A percentile compares a stretch with the other conserved stretches of the same genome.
Evolutionary conservation across 2,113 vertebrate species (phyloP).

Genomic region (Orientallactaga bullata): DNA sequence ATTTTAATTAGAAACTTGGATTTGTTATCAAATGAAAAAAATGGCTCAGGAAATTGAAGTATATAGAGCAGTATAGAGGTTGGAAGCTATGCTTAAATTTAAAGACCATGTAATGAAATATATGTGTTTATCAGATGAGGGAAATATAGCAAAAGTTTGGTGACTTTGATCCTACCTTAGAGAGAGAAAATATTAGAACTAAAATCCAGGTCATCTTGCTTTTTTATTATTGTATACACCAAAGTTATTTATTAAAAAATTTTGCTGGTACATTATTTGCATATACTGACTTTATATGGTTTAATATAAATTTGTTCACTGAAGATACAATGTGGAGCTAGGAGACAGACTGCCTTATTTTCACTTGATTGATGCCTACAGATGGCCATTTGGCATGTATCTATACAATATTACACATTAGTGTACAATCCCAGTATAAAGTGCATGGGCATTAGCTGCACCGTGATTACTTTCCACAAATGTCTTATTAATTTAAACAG

Average conservation of each 20-base stretch:
- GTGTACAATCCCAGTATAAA: conserved; percentile 25
- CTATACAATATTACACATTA: conserved; percentile 10
- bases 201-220: background rate
- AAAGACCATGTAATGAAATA: background rate
- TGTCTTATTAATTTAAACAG: conserved; percentile 79
- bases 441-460: background rate
- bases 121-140: background rate
- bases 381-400: background rate
- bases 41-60: background rate
- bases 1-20: background rate
- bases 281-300: background rate
- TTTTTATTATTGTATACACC: background rate
- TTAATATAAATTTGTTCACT: background rate
- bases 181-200: background rate
- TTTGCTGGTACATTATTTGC: background rate
- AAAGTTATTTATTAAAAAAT: background rate
- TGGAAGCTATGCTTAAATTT: background rate
- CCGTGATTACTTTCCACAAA: conserved; percentile 46
- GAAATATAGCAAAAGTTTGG: background rate
- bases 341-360: background rate
- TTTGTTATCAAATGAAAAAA: background rate
- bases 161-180: background rate
- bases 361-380: conserved; percentile 20
- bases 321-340: background rate
- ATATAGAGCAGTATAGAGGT: background rate